Conservation (phyloP, 1,140 invertebrate genomes). For the Palaemon carinicauda region DNA sequence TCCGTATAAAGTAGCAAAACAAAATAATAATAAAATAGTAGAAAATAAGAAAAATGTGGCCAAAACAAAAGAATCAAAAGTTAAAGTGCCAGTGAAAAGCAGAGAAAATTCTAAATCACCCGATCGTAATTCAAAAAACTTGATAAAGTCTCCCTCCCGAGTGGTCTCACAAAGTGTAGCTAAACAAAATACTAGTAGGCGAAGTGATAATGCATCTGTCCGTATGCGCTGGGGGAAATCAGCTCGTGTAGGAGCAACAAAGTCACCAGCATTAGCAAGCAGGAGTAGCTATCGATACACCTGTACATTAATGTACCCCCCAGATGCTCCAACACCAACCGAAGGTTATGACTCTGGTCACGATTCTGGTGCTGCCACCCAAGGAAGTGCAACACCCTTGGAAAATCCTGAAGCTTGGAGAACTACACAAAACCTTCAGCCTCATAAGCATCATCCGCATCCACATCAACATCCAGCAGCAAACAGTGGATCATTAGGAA, state of each 20-base stretch:
- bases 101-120: conserved; percentile 58
- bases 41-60: conserved; percentile 58
- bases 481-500: conserved; percentile 58
- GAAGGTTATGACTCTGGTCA: conserved; percentile 83
- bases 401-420: conserved; percentile 49
- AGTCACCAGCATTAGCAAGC: conserved; percentile 1
- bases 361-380: conserved; percentile 68
- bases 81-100: conserved; percentile 49
- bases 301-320: conserved; percentile 51
- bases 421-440: conserved; percentile 79
- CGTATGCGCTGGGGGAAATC: conserved; percentile 50
- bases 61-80: conserved; percentile 43
- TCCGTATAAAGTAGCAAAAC: conserved; percentile 55
- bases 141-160: conserved; percentile 60
- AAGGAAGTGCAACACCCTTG: conserved; percentile 45
- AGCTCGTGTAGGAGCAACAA: conserved; percentile 44
- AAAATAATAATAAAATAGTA: conserved; percentile 57
- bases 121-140: conserved; percentile 60
- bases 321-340: conserved; percentile 47
- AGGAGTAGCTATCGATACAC: conserved; percentile 50
- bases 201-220: conserved; percentile 30
- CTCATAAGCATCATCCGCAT: conserved; percentile 70
- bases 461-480: conserved; percentile 50
- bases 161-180: conserved; percentile 56
- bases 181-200: conserved; percentile 39